These are phyloP conservation scores for Danaus chrysippus DNA, from an alignment of 2,888 invertebrate genomes.

Conservation along the genomic window DNA sequence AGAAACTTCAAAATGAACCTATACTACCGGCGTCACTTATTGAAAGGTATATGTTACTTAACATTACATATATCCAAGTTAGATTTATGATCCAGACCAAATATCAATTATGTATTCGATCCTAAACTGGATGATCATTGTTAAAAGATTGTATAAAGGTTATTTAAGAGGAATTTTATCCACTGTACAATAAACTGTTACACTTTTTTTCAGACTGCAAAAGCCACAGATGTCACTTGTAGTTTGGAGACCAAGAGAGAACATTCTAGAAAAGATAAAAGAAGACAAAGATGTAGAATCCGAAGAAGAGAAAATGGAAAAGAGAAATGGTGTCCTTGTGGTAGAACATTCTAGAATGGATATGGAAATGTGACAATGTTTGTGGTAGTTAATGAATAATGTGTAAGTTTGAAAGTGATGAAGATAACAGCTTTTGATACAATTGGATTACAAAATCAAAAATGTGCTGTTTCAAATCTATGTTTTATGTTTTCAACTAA, in stretches of 20 bases:
- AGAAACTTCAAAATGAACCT: slow-evolving; percentile 81
- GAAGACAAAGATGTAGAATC: slow-evolving; percentile 47
- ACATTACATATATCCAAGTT: not conserved
- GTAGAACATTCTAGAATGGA: slow-evolving; percentile 51
- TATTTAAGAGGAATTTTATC: too few species aligned
- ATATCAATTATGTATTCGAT: not conserved
- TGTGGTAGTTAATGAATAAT: not conserved
- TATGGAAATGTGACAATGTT: slow-evolving; percentile 60
- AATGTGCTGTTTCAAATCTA: too few species aligned
- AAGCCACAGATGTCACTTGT: slow-evolving; percentile 89
- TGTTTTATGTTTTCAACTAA: too few species aligned
- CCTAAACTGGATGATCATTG: too few species aligned
- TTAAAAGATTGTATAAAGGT: too few species aligned
- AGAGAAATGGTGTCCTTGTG: slow-evolving; percentile 58
- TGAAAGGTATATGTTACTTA: slow-evolving; percentile 56
- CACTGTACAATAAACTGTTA: not conserved
- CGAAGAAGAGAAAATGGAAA: slow-evolving; percentile 42
- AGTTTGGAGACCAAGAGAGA: slow-evolving; percentile 87
- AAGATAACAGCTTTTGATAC: not conserved
- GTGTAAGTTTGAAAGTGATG: slow-evolving; percentile 3
- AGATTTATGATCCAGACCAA: not conserved
- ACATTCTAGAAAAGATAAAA: slow-evolving; percentile 56
- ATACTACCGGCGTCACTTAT: slow-evolving; percentile 83
- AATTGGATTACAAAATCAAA: not conserved
- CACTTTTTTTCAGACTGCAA: slow-evolving; percentile 69